Evolutionary conservation across 1,140 invertebrate species (phyloP).

Genomic region (Apocrypta bakeri): DNA sequence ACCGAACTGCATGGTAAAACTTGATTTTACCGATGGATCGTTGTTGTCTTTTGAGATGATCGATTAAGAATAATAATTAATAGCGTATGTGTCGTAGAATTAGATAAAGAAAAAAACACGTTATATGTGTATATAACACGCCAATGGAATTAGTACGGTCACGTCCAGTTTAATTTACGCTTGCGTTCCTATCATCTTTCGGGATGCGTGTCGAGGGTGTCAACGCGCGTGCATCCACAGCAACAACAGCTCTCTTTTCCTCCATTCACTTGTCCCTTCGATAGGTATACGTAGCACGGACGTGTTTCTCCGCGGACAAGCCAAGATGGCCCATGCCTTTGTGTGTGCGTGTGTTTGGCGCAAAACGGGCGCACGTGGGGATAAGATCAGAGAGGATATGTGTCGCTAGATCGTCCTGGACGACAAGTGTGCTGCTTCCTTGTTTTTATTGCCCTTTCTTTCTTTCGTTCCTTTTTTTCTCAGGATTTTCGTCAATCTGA

Average conservation of each 20-base stretch:
- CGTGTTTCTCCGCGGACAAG: constrained; percentile 38
- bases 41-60: no score
- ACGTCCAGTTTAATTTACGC: constrained; percentile 32
- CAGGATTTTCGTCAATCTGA: neutral
- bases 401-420: constrained; percentile 37
- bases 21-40: no score
- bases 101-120: neutral
- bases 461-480: neutral
- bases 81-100: no score
- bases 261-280: constrained; percentile 5
- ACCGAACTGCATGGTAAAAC: no score
- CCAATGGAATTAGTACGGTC: neutral
- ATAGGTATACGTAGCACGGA: constrained; percentile 21
- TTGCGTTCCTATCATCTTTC: neutral
- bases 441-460: constrained; percentile 46
- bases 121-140: no score
- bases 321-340: neutral
- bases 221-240: constrained; percentile 14
- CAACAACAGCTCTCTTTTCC: neutral
- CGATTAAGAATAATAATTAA: no score
- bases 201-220: constrained; percentile 8
- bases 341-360: constrained; percentile 22
- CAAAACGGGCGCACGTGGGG: constrained; percentile 19
- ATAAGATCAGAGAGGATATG: constrained; percentile 28
- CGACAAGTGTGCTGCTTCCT: constrained; percentile 48